These are phyloP conservation scores for Bombus waltoni DNA, from an alignment of 1,140 invertebrate species.

Conservation along the genomic window DNA sequence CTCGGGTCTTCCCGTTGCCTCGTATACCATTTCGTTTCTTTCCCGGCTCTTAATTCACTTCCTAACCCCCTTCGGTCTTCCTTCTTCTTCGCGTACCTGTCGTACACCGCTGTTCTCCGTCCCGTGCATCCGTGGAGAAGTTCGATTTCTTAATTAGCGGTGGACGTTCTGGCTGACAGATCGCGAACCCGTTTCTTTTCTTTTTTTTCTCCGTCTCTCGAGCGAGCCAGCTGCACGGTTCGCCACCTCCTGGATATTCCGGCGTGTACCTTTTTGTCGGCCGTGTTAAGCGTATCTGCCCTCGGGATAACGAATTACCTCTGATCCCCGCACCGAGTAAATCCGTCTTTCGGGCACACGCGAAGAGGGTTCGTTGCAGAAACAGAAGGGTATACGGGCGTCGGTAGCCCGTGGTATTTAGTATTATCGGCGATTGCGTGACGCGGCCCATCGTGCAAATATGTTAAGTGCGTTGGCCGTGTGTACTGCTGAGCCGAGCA, in stretches of 20 bases:
- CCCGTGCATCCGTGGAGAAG: neutral
- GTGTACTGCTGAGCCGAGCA: neutral
- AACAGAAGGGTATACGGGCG: neutral
- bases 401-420: conserved; percentile 1
- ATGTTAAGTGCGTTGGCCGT: neutral
- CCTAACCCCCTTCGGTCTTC: neutral
- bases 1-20: neutral
- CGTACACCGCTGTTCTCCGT: neutral
- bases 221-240: conserved; percentile 55
- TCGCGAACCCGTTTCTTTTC: conserved; percentile 15
- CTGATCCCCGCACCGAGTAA: conserved; percentile 27
- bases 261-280: conserved; percentile 36
- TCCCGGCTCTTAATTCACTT: conserved; percentile 1
- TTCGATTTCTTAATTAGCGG: conserved; percentile 66
- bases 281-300: conserved; percentile 52
- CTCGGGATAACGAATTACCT: conserved; percentile 52
- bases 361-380: neutral
- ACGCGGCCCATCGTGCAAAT: neutral
- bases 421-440: conserved; percentile 13
- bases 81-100: neutral
- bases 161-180: conserved; percentile 54
- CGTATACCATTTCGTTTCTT: neutral
- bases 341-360: conserved; percentile 44
- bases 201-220: neutral
- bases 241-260: conserved; percentile 39